A percentile compares a stretch with the other conserved stretches of the same genome.
Conservation (phyloP, 1,140 invertebrate genomes). For the Plutomurus gul region DNA sequence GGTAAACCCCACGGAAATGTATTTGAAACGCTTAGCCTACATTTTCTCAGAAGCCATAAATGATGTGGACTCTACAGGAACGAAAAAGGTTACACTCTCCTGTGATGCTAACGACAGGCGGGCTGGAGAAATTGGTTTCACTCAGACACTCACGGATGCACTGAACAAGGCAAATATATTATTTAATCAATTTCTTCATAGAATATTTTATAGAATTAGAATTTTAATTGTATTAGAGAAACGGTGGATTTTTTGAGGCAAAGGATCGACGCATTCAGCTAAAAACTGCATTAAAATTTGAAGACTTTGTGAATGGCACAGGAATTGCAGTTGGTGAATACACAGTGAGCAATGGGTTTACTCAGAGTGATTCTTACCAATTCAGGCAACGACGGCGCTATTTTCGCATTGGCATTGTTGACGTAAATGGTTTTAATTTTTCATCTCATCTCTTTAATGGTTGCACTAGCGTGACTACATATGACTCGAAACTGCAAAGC, state of each 20-base stretch:
- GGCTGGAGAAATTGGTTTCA: slow-evolving; percentile 20
- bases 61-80: slow-evolving; percentile 23
- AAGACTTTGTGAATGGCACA: slow-evolving; percentile 40
- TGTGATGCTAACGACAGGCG: neutral
- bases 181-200: neutral
- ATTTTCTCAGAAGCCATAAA: slow-evolving; percentile 32
- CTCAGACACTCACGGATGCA: neutral
- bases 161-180: slow-evolving; percentile 11
- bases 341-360: slow-evolving; percentile 32
- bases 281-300: slow-evolving; percentile 28
- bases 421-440: slow-evolving; percentile 28
- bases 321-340: slow-evolving; percentile 47
- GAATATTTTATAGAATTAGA: neutral
- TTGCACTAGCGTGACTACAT: neutral
- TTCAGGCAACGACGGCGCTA: slow-evolving; percentile 50
- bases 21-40: slow-evolving; percentile 41
- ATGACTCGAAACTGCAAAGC: too few species aligned
- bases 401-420: slow-evolving; percentile 55
- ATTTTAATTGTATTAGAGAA: slow-evolving; percentile 37
- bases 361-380: neutral
- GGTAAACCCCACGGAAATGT: slow-evolving; percentile 34
- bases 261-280: neutral
- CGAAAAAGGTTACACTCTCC: neutral
- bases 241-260: neutral
- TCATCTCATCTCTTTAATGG: neutral